Percentiles rank a stretch among this genome's conserved stretches.
These are phyloP conservation scores for Pelobates fuscus DNA, from an alignment of 2,113 vertebrate genomes.

Conservation along the genomic window DNA sequence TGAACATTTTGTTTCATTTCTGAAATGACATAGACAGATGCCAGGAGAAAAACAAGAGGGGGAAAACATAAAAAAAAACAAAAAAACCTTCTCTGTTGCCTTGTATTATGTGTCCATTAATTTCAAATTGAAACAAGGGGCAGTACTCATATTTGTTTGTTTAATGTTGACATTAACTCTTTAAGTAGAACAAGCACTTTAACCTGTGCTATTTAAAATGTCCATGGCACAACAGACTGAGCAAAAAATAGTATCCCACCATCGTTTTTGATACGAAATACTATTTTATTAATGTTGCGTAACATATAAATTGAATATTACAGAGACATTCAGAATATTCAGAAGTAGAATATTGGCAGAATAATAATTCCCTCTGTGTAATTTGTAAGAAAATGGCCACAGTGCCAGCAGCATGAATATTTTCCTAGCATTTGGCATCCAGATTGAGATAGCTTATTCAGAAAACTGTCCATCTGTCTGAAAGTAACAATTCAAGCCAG, in stretches of 20 bases:
- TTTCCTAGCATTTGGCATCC: constrained; percentile 29
- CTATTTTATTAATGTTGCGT: background rate
- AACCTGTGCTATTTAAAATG: background rate
- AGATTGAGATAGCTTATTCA: constrained; percentile 26
- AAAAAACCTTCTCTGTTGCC: background rate
- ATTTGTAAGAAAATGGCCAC: background rate
- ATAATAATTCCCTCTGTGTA: background rate
- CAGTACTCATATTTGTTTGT: too few species aligned
- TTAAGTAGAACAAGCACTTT: background rate
- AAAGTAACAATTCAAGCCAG: constrained; percentile 34
- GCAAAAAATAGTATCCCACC: background rate
- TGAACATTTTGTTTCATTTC: constrained; percentile 15
- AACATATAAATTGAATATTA: background rate
- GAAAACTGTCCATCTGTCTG: constrained; percentile 28
- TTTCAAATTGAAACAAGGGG: too few species aligned
- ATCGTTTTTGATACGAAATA: background rate
- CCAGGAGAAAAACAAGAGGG: background rate
- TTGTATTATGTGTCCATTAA: background rate
- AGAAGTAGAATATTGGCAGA: background rate
- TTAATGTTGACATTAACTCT: background rate
- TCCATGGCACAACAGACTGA: background rate
- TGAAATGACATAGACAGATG: constrained; percentile 11
- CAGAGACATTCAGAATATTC: constrained; percentile 1
- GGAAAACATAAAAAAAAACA: background rate
- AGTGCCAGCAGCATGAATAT: background rate